These are phyloP conservation scores for Fratercula arctica DNA, from an alignment of 2,797 vertebrate genomes.

Conservation along the genomic window DNA sequence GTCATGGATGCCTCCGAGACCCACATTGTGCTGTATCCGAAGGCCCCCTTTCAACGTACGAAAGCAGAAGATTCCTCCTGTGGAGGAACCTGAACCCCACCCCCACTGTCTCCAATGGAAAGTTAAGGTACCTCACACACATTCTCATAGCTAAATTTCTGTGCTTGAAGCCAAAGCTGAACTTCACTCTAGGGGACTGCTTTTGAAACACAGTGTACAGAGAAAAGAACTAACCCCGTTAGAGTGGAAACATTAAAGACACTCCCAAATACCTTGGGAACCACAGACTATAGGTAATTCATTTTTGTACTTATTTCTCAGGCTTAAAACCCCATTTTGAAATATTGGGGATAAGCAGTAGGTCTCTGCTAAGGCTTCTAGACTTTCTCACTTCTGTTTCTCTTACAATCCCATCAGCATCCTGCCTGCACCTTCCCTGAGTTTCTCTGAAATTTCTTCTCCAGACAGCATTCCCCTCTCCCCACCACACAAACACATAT, in stretches of 20 bases:
- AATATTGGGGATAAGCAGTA: not conserved
- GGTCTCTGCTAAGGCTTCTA: not conserved
- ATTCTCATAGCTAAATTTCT: slow-evolving; percentile 6
- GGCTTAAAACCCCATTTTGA: slow-evolving; percentile 25
- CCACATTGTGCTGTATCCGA: not conserved
- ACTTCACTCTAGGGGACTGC: slow-evolving; percentile 36
- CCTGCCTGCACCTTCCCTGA: not conserved
- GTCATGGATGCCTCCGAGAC: not conserved
- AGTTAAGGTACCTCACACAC: slow-evolving; percentile 4
- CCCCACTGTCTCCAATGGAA: not conserved
- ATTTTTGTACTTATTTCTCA: slow-evolving; percentile 27
- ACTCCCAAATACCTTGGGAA: slow-evolving; percentile 41
- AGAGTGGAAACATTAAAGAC: slow-evolving; percentile 39
- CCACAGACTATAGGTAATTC: slow-evolving; percentile 46
- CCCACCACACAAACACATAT: not conserved
- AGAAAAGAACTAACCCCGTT: slow-evolving; percentile 36
- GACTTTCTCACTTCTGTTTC: not conserved
- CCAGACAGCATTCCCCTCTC: not conserved
- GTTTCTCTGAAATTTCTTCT: not conserved
- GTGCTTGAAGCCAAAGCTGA: slow-evolving; percentile 41
- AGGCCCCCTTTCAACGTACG: not conserved
- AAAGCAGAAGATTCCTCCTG: not conserved
- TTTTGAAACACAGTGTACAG: slow-evolving; percentile 52
- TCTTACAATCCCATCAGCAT: not conserved
- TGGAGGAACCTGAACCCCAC: not conserved